Base-by-base conservation (phyloP, 2,888 invertebrate genomes). In the Drosophila kokeensis region DNA sequence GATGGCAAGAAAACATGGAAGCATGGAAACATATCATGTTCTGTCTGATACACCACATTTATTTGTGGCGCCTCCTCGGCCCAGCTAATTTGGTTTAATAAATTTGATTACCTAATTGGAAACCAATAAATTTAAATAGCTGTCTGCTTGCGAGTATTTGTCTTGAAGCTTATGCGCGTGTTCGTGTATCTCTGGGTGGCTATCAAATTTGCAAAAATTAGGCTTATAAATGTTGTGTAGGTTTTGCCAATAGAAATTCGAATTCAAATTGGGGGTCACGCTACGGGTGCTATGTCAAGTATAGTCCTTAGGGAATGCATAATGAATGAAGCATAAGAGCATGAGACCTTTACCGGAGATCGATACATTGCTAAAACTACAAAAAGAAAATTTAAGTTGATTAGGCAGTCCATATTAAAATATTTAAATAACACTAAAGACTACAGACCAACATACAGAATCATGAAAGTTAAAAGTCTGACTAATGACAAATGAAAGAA, bases 71-170 rank as follows among this genome's bases (percentile, higher is more conserved):
- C 70, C 73, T 72, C 55, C 76, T 70, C 69, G 64, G 59, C 58
- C 27, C 59, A 38, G 80, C 74, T 85, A 85, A 80, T 88, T 82
- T 69, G 74, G 81, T 71, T 78, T 82, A 83, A 80, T 80, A 83
- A 80, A 86, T 86, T 86, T 80, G 88, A 80, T 90, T 82, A 77
- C 72, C 86, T 88, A 90, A 90, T 86, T 86, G 85, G 83, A 86
- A 82, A 76, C 81, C 86, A 85, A 86, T 86, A 88, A 90, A 88
- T 90, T 86, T 78, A 62, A 74, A 82, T 66, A 69, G 75, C 80
- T 73, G 60, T 65, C 69, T 65, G 57, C 48, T 52, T 32, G 8
- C 50, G 34, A 45, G 42, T 67, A 73, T 87, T 82, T 79, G 66
- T 59, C 50, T 60, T 58, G 53, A 52, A 61, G 50, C 53, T 52